These are phyloP conservation scores for Tachuris rubrigastra DNA, from an alignment of 2,113 vertebrate genomes.

Conservation along the genomic window DNA sequence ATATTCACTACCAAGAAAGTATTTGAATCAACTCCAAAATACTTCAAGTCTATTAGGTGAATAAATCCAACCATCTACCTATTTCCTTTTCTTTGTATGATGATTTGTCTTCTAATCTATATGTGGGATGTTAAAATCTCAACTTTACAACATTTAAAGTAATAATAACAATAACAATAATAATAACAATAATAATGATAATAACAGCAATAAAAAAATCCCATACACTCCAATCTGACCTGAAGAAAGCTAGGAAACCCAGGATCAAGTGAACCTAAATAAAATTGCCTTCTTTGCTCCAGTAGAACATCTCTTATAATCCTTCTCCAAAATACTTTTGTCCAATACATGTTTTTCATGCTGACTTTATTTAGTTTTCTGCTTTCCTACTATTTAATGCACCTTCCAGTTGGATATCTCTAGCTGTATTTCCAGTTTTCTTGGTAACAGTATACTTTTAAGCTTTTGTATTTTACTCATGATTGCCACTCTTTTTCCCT, in stretches of 20 bases:
- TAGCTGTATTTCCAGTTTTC: not conserved
- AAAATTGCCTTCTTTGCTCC: not conserved
- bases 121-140: not conserved
- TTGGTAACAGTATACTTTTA: not conserved
- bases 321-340: not conserved
- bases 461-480: not conserved
- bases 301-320: not conserved
- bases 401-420: not conserved
- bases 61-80: not conserved
- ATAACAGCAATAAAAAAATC: not conserved
- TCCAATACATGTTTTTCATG: rapidly evolving
- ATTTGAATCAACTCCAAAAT: not conserved
- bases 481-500: not conserved
- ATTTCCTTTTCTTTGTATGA: not conserved
- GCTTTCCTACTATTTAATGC: not conserved
- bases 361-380: not conserved
- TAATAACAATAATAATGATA: not conserved
- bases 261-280: not conserved
- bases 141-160: not conserved
- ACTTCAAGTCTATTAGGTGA: not conserved
- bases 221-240: rapidly evolving
- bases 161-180: not conserved
- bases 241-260: not conserved
- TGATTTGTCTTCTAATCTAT: not conserved
- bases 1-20: not conserved